Evolutionary conservation across 1,140 invertebrate species (phyloP).

Genomic region (Pomacea maculata): DNA sequence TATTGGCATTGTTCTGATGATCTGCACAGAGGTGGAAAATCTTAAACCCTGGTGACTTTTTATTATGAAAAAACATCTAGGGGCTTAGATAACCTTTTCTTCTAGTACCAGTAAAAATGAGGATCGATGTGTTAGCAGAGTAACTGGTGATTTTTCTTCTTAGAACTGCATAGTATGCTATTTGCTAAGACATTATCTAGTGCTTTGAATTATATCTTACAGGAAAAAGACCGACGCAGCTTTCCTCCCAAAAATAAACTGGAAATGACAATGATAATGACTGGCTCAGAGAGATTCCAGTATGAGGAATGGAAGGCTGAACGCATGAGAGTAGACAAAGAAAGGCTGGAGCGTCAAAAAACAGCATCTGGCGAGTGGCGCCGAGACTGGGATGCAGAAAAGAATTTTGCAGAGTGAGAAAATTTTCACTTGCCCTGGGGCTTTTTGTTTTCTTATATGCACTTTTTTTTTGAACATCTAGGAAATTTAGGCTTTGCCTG

Average conservation of each 20-base stretch:
- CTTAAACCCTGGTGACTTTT: too few species aligned
- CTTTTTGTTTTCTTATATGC: neutral
- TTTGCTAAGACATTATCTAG: neutral
- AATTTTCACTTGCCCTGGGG: neutral
- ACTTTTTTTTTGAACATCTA: neutral
- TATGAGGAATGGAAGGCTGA: constrained; percentile 59
- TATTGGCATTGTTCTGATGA: too few species aligned
- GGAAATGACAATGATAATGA: constrained; percentile 59
- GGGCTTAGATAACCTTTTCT: neutral
- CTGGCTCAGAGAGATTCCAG: constrained; percentile 54
- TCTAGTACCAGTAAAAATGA: constrained; percentile 16
- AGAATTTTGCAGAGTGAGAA: constrained; percentile 46
- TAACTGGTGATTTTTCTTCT: too few species aligned
- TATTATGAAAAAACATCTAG: too few species aligned
- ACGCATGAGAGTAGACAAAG: constrained; percentile 55
- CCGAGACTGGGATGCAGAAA: constrained; percentile 59
- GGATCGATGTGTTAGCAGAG: neutral
- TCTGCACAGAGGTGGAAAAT: too few species aligned
- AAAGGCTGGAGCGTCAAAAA: constrained; percentile 53
- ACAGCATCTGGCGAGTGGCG: constrained; percentile 55
- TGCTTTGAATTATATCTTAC: constrained; percentile 1
- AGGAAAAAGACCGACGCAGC: constrained; percentile 32
- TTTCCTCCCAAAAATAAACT: constrained; percentile 47
- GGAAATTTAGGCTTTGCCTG: too few species aligned
- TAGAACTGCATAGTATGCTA: too few species aligned